Conservation (phyloP, 2,113 vertebrate genomes). For the Rhegmatorhina hoffmannsi region DNA sequence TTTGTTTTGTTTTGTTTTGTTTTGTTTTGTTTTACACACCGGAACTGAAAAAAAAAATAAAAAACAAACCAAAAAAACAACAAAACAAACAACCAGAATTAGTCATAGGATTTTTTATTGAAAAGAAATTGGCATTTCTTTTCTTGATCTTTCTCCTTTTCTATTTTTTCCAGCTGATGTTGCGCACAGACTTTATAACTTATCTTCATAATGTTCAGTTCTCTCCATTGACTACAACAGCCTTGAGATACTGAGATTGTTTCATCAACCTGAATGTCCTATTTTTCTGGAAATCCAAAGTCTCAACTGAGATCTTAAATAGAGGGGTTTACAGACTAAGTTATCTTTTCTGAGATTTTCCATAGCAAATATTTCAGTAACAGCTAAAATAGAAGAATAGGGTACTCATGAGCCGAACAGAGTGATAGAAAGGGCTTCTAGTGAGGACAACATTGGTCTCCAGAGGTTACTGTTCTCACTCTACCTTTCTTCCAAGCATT, state of each 20-base stretch:
- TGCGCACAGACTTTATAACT: not conserved
- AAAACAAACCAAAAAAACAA: not conserved
- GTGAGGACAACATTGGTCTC: not conserved
- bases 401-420: not conserved
- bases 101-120: rapidly evolving
- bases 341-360: not conserved
- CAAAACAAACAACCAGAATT: not conserved
- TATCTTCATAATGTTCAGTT: not conserved
- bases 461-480: not conserved
- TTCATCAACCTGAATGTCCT: not conserved
- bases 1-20: not conserved
- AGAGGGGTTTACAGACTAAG: rapidly evolving
- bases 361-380: not conserved
- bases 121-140: not conserved
- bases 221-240: not conserved
- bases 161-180: not conserved
- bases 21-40: not conserved
- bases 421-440: not conserved
- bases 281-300: not conserved
- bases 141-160: not conserved
- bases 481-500: not conserved
- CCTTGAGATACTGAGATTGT: not conserved
- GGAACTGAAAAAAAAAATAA: not conserved
- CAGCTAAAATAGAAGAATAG: not conserved
- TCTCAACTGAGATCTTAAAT: not conserved